Percentiles rank a stretch among this genome's conserved stretches.
phyloP scores from a whole-genome alignment of 2,797 vertebrate genomes.

The Xenentodon cancila region DNA sequence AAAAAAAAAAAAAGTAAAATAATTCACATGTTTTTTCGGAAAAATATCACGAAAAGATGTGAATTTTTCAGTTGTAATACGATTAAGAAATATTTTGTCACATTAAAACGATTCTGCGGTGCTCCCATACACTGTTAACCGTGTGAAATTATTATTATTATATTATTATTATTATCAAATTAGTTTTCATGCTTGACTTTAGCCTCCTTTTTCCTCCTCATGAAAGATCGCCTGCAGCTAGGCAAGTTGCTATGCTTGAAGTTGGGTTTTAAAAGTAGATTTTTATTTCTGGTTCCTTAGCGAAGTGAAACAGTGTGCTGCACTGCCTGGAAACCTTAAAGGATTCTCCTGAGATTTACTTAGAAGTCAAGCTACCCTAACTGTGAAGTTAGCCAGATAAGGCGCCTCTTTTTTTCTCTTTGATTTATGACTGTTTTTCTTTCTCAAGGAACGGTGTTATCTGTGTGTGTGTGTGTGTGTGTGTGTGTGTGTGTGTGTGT shows the following conservation, averaged over 20 bases:
- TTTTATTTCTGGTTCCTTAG: constrained; percentile 71
- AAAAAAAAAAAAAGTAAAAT: too few species aligned
- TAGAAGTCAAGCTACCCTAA: constrained; percentile 81
- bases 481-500: too few species aligned
- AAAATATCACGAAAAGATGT: too few species aligned
- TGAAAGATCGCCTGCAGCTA: constrained; percentile 35
- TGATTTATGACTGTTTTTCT: constrained; percentile 83
- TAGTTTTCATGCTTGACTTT: constrained; percentile 27
- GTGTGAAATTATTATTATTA: constrained; percentile 27
- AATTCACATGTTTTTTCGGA: too few species aligned
- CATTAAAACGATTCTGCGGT: too few species aligned
- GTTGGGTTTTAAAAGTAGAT: constrained; percentile 59
- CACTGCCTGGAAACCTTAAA: constrained; percentile 68
- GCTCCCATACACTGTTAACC: constrained; percentile 8
- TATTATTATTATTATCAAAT: constrained; percentile 38
- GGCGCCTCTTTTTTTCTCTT: constrained; percentile 77
- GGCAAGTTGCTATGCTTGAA: constrained; percentile 55
- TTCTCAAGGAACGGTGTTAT: constrained; percentile 74
- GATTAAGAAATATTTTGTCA: too few species aligned
- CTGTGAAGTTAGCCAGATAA: constrained; percentile 83
- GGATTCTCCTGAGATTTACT: constrained; percentile 70
- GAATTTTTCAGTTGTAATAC: too few species aligned
- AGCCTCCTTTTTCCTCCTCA: constrained; percentile 9
- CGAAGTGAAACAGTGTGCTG: constrained; percentile 42
- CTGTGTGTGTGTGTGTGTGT: constrained; percentile 70